Conservation (phyloP, 1,140 invertebrate species). For the Heterodera carotae region DNA sequence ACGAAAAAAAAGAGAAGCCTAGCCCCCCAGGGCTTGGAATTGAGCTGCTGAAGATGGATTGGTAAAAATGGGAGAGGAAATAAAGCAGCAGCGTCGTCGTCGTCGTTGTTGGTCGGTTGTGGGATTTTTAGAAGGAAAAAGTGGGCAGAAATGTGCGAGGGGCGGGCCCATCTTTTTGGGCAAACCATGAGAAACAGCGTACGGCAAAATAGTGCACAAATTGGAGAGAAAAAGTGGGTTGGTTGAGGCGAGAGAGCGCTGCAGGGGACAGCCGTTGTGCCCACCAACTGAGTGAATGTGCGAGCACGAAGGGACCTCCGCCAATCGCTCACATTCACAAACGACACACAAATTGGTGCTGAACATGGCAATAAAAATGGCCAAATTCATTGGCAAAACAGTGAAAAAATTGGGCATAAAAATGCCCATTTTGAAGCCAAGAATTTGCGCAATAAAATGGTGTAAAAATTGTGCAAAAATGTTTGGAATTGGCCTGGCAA, state of each 20-base stretch:
- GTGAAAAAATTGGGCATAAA: neutral
- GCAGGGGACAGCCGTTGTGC: neutral
- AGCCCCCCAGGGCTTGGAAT: no score
- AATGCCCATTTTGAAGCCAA: neutral
- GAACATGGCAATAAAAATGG: neutral
- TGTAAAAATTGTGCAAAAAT: neutral
- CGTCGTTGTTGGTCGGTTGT: no score
- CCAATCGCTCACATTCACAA: neutral
- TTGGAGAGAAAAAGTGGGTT: neutral
- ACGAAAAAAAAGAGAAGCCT: no score
- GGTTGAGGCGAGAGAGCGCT: neutral
- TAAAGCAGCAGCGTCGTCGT: no score
- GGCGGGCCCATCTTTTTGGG: no score
- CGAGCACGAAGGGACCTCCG: slow-evolving; percentile 9
- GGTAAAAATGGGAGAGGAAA: no score
- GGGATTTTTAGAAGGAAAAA: no score
- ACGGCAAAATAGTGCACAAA: neutral
- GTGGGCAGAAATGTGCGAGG: no score
- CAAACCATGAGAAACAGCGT: neutral
- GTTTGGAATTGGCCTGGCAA: neutral
- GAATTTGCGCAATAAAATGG: neutral
- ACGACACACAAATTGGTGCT: neutral
- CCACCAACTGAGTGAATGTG: neutral
- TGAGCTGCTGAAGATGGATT: no score
- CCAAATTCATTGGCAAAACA: neutral